Base-by-base conservation (phyloP, 2,888 invertebrate species). In the Blastobasis lacticolella region DNA sequence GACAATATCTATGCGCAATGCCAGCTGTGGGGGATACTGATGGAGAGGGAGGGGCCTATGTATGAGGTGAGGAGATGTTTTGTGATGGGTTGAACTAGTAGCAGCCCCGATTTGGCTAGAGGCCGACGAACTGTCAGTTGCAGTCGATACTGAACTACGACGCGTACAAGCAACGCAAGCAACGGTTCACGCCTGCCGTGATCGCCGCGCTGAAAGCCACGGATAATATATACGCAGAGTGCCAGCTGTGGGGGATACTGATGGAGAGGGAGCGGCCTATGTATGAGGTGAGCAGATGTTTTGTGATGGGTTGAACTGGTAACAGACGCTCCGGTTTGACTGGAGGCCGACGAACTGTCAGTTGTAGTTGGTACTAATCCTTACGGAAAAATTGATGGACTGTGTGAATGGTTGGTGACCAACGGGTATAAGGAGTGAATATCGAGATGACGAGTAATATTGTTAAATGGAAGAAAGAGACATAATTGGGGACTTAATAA, bases 191-290 rank as follows among this genome's bases (percentile, higher is more conserved):
- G 0, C 89, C 90, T 54, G 96, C 96, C 67, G 91, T 98, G 49
- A 85, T 96, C 4, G 90, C 94, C 38, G 92, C 92, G 2, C 82
- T 96, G 56, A 89, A 92, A 49, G 86, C 83, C 52, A 90, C 92
- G 0, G 92, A 92, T 51, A 95, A 94, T 52, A 90, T 97, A 36
- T 94, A 92, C 73, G 93, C 93, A 0, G 93, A 94, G 66, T 93
- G 94, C 67, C 96, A 97, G 73, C 87, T 97, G 9, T 94, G 94
- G 85, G 96, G 96, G 37, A 92, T 96, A 57, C 78, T 98, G 38
- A 74, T 95, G 57, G 92, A 94, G 69, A 90, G 94, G 38, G 95
- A 97, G 80, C 97, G 97, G 0, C 90, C 92, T 0, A 77, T 94
- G 73, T 97, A 92, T 72, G 92, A 93, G 81, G 90, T 96, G 44